Evolutionary conservation across 2,113 vertebrate genomes (phyloP).

Genomic region (Hiodon tergisus): DNA sequence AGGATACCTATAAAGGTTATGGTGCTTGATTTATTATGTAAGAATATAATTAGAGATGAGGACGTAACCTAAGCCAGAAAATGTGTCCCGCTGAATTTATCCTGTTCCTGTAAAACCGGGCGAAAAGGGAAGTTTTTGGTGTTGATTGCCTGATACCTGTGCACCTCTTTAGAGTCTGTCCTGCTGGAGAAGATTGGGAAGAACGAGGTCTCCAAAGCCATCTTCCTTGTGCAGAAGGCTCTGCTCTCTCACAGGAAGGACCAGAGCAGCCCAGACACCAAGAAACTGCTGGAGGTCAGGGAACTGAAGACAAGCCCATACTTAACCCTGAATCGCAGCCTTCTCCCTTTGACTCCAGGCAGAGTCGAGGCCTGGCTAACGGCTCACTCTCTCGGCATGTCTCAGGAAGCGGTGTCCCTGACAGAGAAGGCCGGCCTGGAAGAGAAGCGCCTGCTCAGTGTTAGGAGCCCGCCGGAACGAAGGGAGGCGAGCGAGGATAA

Average conservation of each 20-base stretch:
- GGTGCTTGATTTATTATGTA: not conserved
- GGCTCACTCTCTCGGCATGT: slow-evolving; percentile 32
- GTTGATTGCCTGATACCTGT: slow-evolving; percentile 19
- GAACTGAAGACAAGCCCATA: not conserved
- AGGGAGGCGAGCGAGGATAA: slow-evolving; percentile 39
- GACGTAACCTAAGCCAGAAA: no score
- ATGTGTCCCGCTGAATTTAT: not conserved
- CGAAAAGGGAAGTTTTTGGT: not conserved
- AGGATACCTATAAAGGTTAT: not conserved
- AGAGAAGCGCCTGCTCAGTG: slow-evolving; percentile 62
- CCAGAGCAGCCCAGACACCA: slow-evolving; percentile 39
- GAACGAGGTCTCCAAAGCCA: slow-evolving; percentile 79
- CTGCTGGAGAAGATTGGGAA: slow-evolving; percentile 74
- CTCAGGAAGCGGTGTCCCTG: slow-evolving; percentile 72
- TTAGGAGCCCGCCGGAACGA: slow-evolving; percentile 38
- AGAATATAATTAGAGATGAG: not conserved
- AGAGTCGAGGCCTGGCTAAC: not conserved
- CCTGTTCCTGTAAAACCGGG: not conserved
- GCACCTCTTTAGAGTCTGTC: slow-evolving; percentile 59
- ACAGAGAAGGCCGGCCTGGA: slow-evolving; percentile 75
- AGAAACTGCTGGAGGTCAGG: slow-evolving; percentile 74
- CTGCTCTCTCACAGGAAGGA: slow-evolving; percentile 54
- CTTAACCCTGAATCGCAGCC: not conserved
- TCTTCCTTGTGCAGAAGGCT: slow-evolving; percentile 82
- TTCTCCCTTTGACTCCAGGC: not conserved